phyloP scores from a whole-genome alignment of 92 coral and sea anemone genomes.

The Palythoa grandis region DNA sequence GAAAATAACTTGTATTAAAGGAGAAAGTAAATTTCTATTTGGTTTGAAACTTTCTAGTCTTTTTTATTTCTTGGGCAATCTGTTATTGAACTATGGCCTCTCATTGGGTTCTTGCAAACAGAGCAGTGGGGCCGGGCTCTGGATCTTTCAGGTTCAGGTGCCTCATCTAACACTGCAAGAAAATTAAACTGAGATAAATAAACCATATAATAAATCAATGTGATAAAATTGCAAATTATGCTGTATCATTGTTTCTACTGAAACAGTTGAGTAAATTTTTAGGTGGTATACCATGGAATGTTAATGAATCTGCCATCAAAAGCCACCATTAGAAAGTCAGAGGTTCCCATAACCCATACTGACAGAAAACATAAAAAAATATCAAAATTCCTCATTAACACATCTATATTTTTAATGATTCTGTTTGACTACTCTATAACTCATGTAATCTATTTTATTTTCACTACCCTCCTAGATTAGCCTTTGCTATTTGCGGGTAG shows the following conservation, averaged over 20 bases:
- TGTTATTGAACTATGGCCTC: slow-evolving; percentile 16
- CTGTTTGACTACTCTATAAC: not conserved
- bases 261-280: slow-evolving; percentile 5
- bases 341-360: slow-evolving; percentile 1
- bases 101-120: slow-evolving; percentile 47
- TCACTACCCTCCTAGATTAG: too few species aligned
- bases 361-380: not conserved
- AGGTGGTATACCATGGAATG: not conserved
- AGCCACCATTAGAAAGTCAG: slow-evolving; percentile 4
- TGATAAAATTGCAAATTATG: not conserved
- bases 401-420: not conserved
- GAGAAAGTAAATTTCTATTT: not conserved
- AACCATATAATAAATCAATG: not conserved
- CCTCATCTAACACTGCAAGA: slow-evolving; percentile 10
- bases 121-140: slow-evolving; percentile 48
- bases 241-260: not conserved
- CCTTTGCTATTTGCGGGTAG: too few species aligned
- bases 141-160: slow-evolving; percentile 17
- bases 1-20: not conserved
- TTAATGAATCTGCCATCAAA: not conserved
- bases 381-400: not conserved
- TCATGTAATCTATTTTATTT: too few species aligned
- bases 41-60: not conserved
- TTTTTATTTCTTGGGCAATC: slow-evolving; percentile 15
- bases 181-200: not conserved